Percentiles rank a stretch among this genome's conserved stretches.
Evolutionary conservation across 1,140 invertebrate genomes (phyloP).

Genomic region (Yoshiicerus persimilis): DNA sequence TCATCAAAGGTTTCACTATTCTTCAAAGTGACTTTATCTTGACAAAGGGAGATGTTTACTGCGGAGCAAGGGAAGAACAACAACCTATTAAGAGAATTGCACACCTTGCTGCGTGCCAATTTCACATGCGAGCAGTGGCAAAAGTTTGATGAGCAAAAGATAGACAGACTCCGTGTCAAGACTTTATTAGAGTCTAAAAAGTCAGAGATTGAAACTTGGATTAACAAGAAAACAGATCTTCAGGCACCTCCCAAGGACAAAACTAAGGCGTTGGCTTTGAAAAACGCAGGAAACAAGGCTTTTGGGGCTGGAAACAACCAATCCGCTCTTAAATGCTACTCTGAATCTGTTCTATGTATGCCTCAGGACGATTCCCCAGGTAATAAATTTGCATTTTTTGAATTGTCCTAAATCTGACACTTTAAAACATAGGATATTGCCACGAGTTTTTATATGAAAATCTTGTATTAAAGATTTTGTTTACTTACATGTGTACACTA

Average conservation of each 20-base stretch:
- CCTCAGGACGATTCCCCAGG: slow-evolving; percentile 26
- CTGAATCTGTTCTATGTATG: slow-evolving; percentile 53
- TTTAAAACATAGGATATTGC: too few relatives aligned
- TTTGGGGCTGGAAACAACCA: slow-evolving; percentile 74
- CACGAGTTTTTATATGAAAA: too few relatives aligned
- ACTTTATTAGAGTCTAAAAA: neutral
- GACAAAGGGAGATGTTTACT: neutral
- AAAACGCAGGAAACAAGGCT: slow-evolving; percentile 75
- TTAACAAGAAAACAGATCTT: neutral
- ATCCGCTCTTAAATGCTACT: slow-evolving; percentile 74
- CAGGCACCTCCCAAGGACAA: neutral
- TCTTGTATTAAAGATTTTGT: too few relatives aligned
- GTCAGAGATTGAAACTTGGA: neutral
- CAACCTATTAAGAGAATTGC: neutral
- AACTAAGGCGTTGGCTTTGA: slow-evolving; percentile 61
- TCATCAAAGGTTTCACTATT: neutral
- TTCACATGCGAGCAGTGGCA: neutral
- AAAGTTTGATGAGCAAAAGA: neutral
- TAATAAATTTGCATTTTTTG: neutral
- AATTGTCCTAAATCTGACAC: too few relatives aligned
- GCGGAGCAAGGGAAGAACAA: neutral
- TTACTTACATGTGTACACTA: too few relatives aligned
- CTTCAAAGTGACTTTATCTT: neutral
- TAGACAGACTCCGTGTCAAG: neutral
- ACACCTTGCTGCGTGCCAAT: neutral